phyloP scores from a whole-genome alignment of 2,888 invertebrate genomes.

The Netelia melanura region DNA sequence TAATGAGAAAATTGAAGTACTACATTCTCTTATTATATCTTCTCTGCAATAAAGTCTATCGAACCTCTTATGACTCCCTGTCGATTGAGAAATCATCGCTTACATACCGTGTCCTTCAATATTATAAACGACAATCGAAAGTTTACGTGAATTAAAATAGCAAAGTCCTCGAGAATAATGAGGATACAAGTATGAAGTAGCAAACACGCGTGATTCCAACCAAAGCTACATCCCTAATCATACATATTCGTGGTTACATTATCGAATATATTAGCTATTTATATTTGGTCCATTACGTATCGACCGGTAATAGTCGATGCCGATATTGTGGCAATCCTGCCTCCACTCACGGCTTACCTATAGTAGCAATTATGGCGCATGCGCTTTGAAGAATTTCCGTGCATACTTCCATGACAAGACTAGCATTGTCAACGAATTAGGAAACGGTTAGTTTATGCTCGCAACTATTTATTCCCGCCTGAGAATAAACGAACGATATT shows the following conservation, averaged over 20 bases:
- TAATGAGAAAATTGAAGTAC: too few species aligned
- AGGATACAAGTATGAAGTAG: not conserved
- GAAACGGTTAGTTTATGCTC: not conserved
- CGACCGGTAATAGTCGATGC: too few species aligned
- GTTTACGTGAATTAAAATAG: conserved; percentile 9
- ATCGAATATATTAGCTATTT: not conserved
- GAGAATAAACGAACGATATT: not conserved
- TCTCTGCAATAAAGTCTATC: too few species aligned
- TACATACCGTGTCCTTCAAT: not conserved
- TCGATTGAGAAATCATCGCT: too few species aligned
- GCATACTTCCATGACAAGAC: too few species aligned
- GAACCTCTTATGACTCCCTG: too few species aligned
- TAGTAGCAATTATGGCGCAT: too few species aligned
- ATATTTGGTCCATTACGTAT: not conserved
- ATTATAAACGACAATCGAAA: conserved; percentile 33
- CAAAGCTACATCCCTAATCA: conserved; percentile 6
- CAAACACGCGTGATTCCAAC: not conserved
- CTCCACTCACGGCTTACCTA: too few species aligned
- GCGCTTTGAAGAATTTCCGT: too few species aligned
- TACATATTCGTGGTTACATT: conserved; percentile 22
- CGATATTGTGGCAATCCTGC: too few species aligned
- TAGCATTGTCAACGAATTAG: not conserved
- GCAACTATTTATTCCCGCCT: not conserved
- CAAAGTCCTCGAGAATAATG: conserved; percentile 36
- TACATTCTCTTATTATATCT: too few species aligned